Evolutionary conservation across 2,888 invertebrate species (phyloP).

Genomic region (Spilarctia lutea): DNA sequence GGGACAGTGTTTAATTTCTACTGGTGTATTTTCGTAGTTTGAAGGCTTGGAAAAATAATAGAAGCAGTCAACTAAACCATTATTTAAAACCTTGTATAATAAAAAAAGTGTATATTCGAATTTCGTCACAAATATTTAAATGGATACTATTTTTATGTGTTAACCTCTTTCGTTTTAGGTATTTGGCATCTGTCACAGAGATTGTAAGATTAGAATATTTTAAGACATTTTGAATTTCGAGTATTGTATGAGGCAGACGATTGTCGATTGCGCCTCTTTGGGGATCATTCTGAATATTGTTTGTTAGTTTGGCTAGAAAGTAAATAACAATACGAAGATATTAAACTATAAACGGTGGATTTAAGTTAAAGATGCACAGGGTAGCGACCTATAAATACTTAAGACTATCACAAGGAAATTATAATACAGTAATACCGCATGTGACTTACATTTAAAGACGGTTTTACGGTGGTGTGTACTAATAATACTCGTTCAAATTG

Average conservation of each 20-base stretch:
- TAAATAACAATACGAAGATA: too few species aligned
- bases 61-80: neutral
- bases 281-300: too few species aligned
- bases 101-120: neutral
- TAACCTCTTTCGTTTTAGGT: neutral
- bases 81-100: neutral
- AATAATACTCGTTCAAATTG: too few species aligned
- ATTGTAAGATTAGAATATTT: neutral
- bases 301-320: too few species aligned
- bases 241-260: neutral
- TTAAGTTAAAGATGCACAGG: too few species aligned
- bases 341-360: too few species aligned
- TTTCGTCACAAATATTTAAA: constrained; percentile 2
- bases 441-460: too few species aligned
- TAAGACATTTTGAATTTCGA: neutral
- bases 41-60: neutral
- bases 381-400: too few species aligned
- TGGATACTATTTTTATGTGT: neutral
- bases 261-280: neutral
- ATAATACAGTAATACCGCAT: too few species aligned
- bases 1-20: too few species aligned
- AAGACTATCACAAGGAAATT: too few species aligned
- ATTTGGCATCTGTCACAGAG: neutral
- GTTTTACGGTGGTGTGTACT: too few species aligned
- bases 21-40: neutral